These are phyloP conservation scores for Heterodera carotae DNA, from an alignment of 1,140 invertebrate genomes.

Conservation along the genomic window DNA sequence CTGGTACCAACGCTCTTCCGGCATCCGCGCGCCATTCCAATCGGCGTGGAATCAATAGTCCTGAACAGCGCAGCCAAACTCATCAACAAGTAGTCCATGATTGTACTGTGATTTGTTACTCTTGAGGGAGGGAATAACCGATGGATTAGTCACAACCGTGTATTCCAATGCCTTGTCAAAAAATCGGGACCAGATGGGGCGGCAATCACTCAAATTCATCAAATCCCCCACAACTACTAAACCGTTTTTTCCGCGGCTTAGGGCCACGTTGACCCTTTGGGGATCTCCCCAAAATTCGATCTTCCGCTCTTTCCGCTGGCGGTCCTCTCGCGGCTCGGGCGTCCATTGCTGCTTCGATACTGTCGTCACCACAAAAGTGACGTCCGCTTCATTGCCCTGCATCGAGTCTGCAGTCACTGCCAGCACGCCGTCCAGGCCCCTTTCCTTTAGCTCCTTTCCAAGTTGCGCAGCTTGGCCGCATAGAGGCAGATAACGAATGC, in stretches of 20 bases:
- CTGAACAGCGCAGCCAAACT: neutral
- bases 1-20: neutral
- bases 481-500: neutral
- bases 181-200: neutral
- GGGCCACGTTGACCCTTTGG: neutral
- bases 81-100: neutral
- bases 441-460: neutral
- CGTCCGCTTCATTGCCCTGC: constrained; percentile 7
- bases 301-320: no score
- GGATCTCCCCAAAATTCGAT: neutral
- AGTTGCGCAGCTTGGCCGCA: neutral
- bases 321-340: neutral
- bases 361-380: neutral
- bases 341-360: neutral
- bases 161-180: neutral
- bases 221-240: neutral
- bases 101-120: neutral
- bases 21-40: no score
- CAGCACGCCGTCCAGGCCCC: neutral
- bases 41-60: neutral
- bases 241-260: neutral
- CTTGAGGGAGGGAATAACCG: neutral
- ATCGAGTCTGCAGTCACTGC: neutral
- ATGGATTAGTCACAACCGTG: neutral
- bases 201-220: neutral